Evolutionary conservation across 30 jellyfish, hydroid and myxozoan species (phyloP), one percentile per base, ranked within the genome.

Genomic region (Hydra vulgaris): DNA sequence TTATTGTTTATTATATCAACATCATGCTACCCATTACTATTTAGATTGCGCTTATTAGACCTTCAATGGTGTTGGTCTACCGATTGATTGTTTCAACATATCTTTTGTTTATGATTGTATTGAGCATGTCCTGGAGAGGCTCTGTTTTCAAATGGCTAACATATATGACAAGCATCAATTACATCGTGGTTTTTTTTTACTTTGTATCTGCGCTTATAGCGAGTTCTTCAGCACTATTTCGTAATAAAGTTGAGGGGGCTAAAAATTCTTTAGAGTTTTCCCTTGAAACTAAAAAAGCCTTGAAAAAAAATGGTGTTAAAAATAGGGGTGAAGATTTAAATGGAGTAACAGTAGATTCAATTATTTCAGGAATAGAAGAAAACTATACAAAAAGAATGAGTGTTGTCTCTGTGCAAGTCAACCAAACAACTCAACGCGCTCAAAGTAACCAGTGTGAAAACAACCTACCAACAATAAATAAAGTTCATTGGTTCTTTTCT

Each of bases 311-410:
- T 0, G 22, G 18, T 54, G 76, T 75, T 54, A 53, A 54, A 17
- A 54, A n/a, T 15, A 54, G 27, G 17, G 69, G 54, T 76, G 24
- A 76, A 15, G 16, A 52, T 27, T 55, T 18, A 15, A 52, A 66
- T 78, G 69, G 79, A 78, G 40, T 20, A 53, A 78, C 79, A 12
- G 85, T 78, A n/a, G 85, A 54, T 23, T 78, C 85, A 18, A 78
- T 78, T 52, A 78, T 78, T 15, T 61, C 69, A 22, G 85, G 69
- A 12, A 78, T 78, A 15, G 85, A 78, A 78, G 85, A 78, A 25
- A 78, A 78, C 54, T 25, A 21, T 74, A 75, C 17, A n/a, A 78
- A 61, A 18, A 76, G 85, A 1, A 54, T 53, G 80, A 61, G 85
- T 23, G 20, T 56, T 24, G 26, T 22, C 7, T 52, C 67, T 15